Conservation (phyloP, 2,113 vertebrate genomes). For the Plotosus lineatus region DNA sequence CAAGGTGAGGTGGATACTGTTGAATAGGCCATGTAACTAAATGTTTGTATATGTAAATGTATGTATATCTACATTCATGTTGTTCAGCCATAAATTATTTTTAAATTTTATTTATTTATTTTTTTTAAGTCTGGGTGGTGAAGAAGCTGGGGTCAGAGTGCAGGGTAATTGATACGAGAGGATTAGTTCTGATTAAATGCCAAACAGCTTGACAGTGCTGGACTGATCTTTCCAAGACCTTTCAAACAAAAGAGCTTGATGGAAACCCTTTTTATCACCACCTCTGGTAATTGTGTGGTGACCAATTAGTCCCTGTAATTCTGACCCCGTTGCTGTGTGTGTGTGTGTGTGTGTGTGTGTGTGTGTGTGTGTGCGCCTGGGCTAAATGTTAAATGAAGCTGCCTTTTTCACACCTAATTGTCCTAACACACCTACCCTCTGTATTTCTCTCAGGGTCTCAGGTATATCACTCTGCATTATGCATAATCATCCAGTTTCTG, state of each 20-base stretch:
- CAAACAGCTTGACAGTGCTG: background rate
- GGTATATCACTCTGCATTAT: conserved; percentile 86
- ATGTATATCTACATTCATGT: no score
- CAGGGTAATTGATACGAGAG: background rate
- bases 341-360: background rate
- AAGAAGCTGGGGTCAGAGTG: background rate
- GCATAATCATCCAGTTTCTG: conserved; percentile 89
- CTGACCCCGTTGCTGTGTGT: background rate
- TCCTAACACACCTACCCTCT: conserved; percentile 31
- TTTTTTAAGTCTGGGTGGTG: background rate
- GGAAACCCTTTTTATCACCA: background rate
- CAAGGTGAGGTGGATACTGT: no score
- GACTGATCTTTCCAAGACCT: background rate
- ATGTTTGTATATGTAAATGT: no score
- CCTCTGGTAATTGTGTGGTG: background rate
- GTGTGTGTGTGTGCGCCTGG: background rate
- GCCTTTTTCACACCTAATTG: conserved; percentile 28
- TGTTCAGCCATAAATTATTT: no score
- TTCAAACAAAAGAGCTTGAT: background rate
- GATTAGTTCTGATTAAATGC: background rate
- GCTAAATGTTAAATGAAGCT: background rate
- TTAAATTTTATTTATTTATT: background rate
- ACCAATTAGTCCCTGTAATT: background rate
- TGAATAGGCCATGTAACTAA: no score
- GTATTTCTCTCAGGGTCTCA: conserved; percentile 76